Base-by-base conservation (phyloP, 2,888 invertebrate genomes). In the Torymus aiolomorphi region DNA sequence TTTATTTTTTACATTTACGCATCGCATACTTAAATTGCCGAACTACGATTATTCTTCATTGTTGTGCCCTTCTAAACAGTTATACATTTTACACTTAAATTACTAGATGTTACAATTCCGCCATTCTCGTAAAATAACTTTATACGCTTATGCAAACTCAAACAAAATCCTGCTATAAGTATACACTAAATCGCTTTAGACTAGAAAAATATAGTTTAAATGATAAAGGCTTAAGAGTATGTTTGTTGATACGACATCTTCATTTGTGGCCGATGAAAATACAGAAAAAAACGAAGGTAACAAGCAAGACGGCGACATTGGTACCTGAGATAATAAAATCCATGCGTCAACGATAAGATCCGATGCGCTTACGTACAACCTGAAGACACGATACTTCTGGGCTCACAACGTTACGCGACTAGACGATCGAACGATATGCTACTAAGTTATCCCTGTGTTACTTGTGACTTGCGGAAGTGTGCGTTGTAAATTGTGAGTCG, bases 291-390 rank as follows among this genome's bases (percentile, higher is more conserved):
- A 49, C 51, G 16, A 11, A 31, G 24, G 14, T 69, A 54, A 66
- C 16, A 16, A 62, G 31, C 5, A 12, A 67, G 20, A 71, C 76
- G 51, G 14, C 67, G 71, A 74, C 65, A 78, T 66, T 71, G 72
- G 66, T 80, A 82, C 74, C 70, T 31, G 56, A 76, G 77, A 82
- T 80, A 80, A 80, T 77, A 76, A 77, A 82, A 74, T 77, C 65
- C 52, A 76, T 42, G 65, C 75, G 52, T 74, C 62, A 63, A 74
- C 14, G 77, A 80, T 79, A 80, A 80, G 76, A 56, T 75, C 72
- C 31, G 65, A 65, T 54, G 57, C 54, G 24, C 49, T 11, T 51
- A 16, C 14, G 42, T 52, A 59, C n/a, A 66, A 14, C 16, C 66
- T 49, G 24, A 70, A 74, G 61, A 49, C 20, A 49, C n/a, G 16